Base-by-base conservation (phyloP, 2,888 invertebrate genomes). In the Trachelus troglodyta region DNA sequence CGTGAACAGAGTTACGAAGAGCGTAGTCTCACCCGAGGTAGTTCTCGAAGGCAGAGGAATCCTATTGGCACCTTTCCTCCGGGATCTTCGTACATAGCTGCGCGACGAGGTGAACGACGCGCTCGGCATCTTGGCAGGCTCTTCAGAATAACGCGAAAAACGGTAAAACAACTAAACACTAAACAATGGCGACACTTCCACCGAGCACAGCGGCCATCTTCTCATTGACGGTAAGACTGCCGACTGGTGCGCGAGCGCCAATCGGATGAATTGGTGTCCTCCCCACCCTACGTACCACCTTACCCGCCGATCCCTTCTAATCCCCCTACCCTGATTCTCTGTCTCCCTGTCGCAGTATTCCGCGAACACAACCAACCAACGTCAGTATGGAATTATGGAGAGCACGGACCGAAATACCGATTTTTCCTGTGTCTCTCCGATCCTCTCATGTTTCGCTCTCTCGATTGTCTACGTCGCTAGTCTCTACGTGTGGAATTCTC, bases 81-180 rank as follows among this genome's bases (percentile, higher is more conserved):
- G 95, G 92, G 97, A 97, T 93, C 97, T 95, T 93, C 97, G 95
- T 91, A 96, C 96, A 94, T 96, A 97, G 93, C 96, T 96, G 94
- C 97, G 95, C 93, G 97, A 96, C 93, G 97, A 96, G 92, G 97
- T 96, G 93, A 97, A 97, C 92, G 97, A 97, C 94, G 97, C 97
- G 95, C 97, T 97, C 94, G 97, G 97, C 97, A 97, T 97, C 93
- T 95, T 96, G 93, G 93, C 92, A 80, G 76, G 77, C 68, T 71
- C 31, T 31, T 78, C 75, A 35, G n/a, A 34, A 35, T 56, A 75
- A 33, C 69, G 75, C 74, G 73, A 76, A 77, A 79, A 80, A 80
- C 81, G 81, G 80, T 82, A 83, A 88, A 86, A 87, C 82, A 89
- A 90, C 87, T 89, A 91, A 89, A 89, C 89, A 90, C 94, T 95